These are phyloP conservation scores for Drosophila kepulauana DNA, from an alignment of 1,140 invertebrate species.

Conservation along the genomic window DNA sequence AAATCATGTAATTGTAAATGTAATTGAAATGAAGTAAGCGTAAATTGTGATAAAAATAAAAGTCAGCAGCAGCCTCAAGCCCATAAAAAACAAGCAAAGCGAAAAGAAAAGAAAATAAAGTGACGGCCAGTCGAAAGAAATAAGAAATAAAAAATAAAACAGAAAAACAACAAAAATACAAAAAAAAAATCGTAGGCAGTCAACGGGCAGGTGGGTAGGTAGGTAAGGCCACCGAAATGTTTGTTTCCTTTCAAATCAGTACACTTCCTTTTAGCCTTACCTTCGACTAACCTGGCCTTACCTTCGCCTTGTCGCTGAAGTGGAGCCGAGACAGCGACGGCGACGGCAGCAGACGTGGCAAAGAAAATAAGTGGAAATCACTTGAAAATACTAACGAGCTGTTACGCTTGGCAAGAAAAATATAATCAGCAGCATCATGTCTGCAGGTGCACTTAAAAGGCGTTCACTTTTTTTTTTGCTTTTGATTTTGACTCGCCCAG, in stretches of 20 bases:
- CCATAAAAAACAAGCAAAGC: slow-evolving; percentile 50
- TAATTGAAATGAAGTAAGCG: slow-evolving; percentile 82
- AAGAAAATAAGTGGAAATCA: slow-evolving; percentile 80
- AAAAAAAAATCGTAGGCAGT: slow-evolving; percentile 1
- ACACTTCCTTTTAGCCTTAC: slow-evolving; percentile 67
- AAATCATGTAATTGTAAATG: slow-evolving; percentile 80
- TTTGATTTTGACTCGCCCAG: background rate
- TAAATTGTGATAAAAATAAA: slow-evolving; percentile 74
- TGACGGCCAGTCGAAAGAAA: slow-evolving; percentile 27
- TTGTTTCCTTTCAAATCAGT: slow-evolving; percentile 83
- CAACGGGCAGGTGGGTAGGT: background rate
- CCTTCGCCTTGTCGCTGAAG: slow-evolving; percentile 51
- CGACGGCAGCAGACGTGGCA: slow-evolving; percentile 17
- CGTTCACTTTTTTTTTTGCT: slow-evolving; percentile 79
- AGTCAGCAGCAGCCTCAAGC: slow-evolving; percentile 30
- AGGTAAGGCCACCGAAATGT: slow-evolving; percentile 60
- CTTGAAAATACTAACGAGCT: slow-evolving; percentile 83
- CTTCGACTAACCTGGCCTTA: slow-evolving; percentile 51
- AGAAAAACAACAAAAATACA: background rate
- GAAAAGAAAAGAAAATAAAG: slow-evolving; percentile 43
- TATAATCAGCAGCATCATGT: slow-evolving; percentile 84
- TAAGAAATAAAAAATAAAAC: slow-evolving; percentile 37
- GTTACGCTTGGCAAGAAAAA: slow-evolving; percentile 82
- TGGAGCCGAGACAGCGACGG: slow-evolving; percentile 13
- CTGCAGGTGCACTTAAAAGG: slow-evolving; percentile 83